phyloP scores from a whole-genome alignment of 1,140 invertebrate genomes.

The Saxidomus purpurata region DNA sequence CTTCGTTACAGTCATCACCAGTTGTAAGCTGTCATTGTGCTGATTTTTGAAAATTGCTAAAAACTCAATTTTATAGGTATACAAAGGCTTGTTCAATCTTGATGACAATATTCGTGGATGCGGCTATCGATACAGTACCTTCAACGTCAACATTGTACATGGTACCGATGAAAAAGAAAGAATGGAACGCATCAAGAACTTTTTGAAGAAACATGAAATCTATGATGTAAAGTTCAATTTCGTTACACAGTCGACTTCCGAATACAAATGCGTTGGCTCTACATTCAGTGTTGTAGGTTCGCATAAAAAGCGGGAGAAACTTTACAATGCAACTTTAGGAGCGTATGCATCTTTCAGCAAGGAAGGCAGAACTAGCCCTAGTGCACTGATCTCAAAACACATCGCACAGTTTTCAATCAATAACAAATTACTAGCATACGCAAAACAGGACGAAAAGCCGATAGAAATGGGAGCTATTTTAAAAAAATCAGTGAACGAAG shows the following conservation, averaged over 20 bases:
- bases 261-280: not conserved
- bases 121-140: not conserved
- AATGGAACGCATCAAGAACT: not conserved
- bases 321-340: not conserved
- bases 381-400: not conserved
- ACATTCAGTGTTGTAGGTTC: not conserved
- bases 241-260: not conserved
- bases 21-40: no score
- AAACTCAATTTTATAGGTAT: not conserved
- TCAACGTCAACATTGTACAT: not conserved
- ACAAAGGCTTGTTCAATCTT: not conserved
- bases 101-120: not conserved
- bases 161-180: not conserved
- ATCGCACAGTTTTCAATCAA: not conserved
- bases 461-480: not conserved
- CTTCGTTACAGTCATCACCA: no score
- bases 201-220: not conserved
- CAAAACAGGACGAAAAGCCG: not conserved
- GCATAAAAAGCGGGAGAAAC: not conserved
- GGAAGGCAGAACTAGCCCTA: not conserved
- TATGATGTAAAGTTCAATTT: not conserved
- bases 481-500: not conserved
- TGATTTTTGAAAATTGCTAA: no score
- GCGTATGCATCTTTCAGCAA: not conserved
- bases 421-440: not conserved